Evolutionary conservation across 2,797 vertebrate species (phyloP).

Genomic region (Fistularia tabacaria): DNA sequence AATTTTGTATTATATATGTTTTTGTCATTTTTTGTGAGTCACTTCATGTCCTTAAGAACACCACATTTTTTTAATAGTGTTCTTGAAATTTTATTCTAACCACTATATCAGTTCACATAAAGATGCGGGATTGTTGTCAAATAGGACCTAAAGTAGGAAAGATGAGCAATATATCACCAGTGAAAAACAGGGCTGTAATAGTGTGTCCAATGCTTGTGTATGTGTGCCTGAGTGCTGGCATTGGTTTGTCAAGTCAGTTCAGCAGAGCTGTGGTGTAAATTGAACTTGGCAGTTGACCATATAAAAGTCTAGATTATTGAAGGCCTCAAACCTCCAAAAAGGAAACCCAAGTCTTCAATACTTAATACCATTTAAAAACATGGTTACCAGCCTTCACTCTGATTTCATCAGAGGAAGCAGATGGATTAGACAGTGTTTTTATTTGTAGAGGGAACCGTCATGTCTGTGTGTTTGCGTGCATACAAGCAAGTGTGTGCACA

Average conservation of each 20-base stretch:
- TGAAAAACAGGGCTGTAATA: constrained; percentile 1
- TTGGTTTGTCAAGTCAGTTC: constrained; percentile 22
- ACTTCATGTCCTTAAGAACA: no score
- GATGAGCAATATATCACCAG: not conserved
- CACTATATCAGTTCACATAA: no score
- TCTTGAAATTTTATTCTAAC: no score
- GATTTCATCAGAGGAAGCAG: constrained; percentile 43
- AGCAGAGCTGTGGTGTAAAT: constrained; percentile 33
- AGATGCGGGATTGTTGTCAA: no score
- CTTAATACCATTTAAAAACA: constrained; percentile 64
- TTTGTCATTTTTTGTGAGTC: no score
- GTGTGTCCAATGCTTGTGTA: not conserved
- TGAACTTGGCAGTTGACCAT: constrained; percentile 44
- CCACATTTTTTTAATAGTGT: no score
- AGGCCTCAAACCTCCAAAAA: constrained; percentile 39
- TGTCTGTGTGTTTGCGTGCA: constrained; percentile 13
- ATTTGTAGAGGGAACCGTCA: not conserved
- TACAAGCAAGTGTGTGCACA: no score
- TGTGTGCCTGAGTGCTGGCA: constrained; percentile 1
- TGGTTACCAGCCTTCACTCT: constrained; percentile 60
- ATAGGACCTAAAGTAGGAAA: not conserved
- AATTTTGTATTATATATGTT: no score
- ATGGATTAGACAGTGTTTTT: no score
- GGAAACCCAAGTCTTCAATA: constrained; percentile 52
- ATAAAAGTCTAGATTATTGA: constrained; percentile 42